A percentile compares a stretch with the other conserved stretches of the same genome.
Evolutionary conservation across 2,113 vertebrate species (phyloP).

Genomic region (Pteropus alecto): DNA sequence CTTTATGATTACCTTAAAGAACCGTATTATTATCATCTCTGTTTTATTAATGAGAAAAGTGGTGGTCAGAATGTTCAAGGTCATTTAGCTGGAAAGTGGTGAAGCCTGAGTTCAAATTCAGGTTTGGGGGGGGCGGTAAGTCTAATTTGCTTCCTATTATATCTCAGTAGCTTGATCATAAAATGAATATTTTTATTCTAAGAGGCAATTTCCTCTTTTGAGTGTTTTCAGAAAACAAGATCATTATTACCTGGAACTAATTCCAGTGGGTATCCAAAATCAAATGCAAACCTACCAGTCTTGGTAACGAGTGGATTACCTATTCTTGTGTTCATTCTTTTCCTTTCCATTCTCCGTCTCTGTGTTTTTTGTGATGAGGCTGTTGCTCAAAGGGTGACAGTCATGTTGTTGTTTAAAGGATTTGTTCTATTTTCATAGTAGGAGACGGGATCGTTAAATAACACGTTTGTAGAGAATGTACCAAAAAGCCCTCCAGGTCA

Average conservation of each 20-base stretch:
- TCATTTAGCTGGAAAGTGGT: neutral
- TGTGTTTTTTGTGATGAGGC: neutral
- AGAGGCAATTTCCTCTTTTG: neutral
- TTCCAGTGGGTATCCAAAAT: neutral
- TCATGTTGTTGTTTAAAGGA: neutral
- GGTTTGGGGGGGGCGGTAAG: neutral
- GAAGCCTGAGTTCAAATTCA: neutral
- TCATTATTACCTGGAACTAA: neutral
- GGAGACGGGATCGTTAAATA: neutral
- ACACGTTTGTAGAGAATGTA: neutral
- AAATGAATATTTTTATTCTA: neutral
- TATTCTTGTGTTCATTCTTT: fast-evolving
- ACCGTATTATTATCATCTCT: neutral
- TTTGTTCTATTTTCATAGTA: fast-evolving
- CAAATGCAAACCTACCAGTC: neutral
- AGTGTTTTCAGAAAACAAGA: neutral
- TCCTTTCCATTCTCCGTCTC: neutral
- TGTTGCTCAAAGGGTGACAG: neutral
- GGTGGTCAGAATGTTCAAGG: neutral
- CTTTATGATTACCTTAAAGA: neutral
- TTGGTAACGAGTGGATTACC: neutral
- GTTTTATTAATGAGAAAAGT: neutral
- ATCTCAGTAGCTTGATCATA: neutral
- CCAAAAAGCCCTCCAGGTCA: neutral
- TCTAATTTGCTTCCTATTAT: neutral